Conservation (phyloP, 2,888 invertebrate genomes). For the Erannis defoliaria region DNA sequence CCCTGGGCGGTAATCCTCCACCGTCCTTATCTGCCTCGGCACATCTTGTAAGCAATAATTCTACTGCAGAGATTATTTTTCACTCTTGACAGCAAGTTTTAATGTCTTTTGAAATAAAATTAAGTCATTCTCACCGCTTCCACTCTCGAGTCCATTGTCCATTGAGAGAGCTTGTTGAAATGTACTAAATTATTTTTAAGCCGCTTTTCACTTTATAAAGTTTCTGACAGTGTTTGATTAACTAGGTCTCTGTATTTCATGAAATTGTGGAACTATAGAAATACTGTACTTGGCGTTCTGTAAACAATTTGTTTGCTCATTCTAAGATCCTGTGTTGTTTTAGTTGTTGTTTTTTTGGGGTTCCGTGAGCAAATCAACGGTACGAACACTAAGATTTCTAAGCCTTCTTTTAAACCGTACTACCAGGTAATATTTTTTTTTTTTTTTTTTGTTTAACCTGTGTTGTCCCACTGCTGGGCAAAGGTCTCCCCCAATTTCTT, state of each 20-base stretch:
- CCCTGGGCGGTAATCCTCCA: conserved; percentile 59
- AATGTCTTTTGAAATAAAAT: conserved; percentile 82
- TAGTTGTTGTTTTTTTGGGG: too few relatives aligned
- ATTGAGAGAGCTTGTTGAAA: conserved; percentile 53
- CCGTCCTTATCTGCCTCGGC: conserved; percentile 70
- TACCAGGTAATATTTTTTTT: too few relatives aligned
- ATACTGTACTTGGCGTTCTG: not conserved
- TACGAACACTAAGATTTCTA: too few relatives aligned
- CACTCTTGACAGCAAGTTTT: conserved; percentile 81
- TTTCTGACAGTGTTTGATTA: conserved; percentile 31
- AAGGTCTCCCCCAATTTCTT: too few relatives aligned
- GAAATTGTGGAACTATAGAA: conserved; percentile 4
- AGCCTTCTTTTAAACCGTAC: too few relatives aligned
- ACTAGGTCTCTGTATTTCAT: conserved; percentile 28
- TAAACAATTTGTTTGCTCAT: not conserved
- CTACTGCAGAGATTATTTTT: conserved; percentile 79
- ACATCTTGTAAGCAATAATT: conserved; percentile 82
- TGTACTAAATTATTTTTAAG: conserved; percentile 43
- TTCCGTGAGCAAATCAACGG: too few relatives aligned
- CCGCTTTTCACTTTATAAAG: conserved; percentile 33
- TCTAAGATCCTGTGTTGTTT: not conserved
- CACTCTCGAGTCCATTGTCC: conserved; percentile 52
- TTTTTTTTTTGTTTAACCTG: too few relatives aligned
- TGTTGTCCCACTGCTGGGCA: too few relatives aligned
- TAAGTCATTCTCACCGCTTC: conserved; percentile 69